Evolutionary conservation across 1,140 invertebrate species (phyloP), one percentile per base, ranked within the genome.

Genomic region (Marisa cornuarietis): DNA sequence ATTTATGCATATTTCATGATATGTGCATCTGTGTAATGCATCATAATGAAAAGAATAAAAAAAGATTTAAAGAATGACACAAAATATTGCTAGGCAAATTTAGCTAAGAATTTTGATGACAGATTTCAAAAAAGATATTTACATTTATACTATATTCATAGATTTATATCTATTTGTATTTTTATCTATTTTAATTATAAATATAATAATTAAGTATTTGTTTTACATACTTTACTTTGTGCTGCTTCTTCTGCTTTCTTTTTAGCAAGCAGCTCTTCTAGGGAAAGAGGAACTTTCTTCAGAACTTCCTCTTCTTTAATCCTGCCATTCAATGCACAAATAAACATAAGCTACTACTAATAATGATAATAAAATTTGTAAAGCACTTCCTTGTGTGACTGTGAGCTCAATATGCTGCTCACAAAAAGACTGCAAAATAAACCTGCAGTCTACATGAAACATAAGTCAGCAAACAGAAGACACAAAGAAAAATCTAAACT

Each of bases 191-290:
- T n/a, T 68, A 13, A 68, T 6, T 68, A 13, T n/a, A 9, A 10
- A 62, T 20, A n/a, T 5, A 68, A 66, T 77, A 72, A 65, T 2
- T 42, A 42, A 42, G 6, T 6, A 42, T 42, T 42, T 42, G 6
- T 42, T 42, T 42, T 42, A 79, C 63, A 42, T 84, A 90, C 88
- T 84, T 91, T 94, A 42, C 96, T 96, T 85, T 88, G 79, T n/a
- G 88, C 90, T 85, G 95, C 95, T 91, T 99, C 97, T 90, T 99
- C 97, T 7, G 96, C 96, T 90, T 99, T 98, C 87, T 99, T 99
- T 88, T 98, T 99, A 0, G 96, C 95, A 26, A 99, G 90, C 58
- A 99, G 89, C 91, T 99, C 98, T 91, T 99, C 98, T 31, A 99
- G 92, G 66, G 98, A 99, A 9, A 99, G 91, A 0, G 98, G 98